Evolutionary conservation across 2,888 invertebrate species (phyloP).

Genomic region (Sabatieria punctata): DNA sequence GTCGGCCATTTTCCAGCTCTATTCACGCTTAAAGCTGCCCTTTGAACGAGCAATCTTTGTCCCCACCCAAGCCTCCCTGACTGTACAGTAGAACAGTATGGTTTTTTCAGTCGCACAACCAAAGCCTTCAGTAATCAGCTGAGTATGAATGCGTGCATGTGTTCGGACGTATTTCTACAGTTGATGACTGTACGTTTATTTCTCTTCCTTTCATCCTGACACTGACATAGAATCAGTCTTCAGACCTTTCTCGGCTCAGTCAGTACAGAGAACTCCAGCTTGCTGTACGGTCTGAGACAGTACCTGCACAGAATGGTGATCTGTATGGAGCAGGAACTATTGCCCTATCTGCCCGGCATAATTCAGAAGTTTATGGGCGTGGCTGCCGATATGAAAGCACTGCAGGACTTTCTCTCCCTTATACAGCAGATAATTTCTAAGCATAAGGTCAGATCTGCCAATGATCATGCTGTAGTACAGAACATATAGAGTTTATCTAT

Average conservation of each 20-base stretch:
- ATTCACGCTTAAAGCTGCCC: no score
- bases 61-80: no score
- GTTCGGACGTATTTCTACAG: constrained; percentile 39
- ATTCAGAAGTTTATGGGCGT: constrained; percentile 38
- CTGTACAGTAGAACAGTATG: no score
- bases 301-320: constrained; percentile 44
- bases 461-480: no score
- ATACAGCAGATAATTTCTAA: constrained; percentile 44
- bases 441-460: constrained; percentile 41
- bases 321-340: constrained; percentile 41
- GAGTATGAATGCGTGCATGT: constrained; percentile 40
- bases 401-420: constrained; percentile 42
- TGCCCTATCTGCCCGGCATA: constrained; percentile 40
- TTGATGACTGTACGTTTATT: constrained; percentile 33
- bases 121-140: constrained; percentile 43
- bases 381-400: constrained; percentile 26
- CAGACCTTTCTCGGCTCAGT: constrained; percentile 16
- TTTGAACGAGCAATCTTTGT: no score
- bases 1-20: no score
- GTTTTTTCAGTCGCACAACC: constrained; percentile 38
- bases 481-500: no score
- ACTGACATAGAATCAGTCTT: no score
- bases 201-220: no score
- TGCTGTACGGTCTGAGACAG: constrained; percentile 40
- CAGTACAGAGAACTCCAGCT: constrained; percentile 13